These are phyloP conservation scores for Myopa tessellatipennis DNA, from an alignment of 2,888 invertebrate genomes.

Conservation along the genomic window DNA sequence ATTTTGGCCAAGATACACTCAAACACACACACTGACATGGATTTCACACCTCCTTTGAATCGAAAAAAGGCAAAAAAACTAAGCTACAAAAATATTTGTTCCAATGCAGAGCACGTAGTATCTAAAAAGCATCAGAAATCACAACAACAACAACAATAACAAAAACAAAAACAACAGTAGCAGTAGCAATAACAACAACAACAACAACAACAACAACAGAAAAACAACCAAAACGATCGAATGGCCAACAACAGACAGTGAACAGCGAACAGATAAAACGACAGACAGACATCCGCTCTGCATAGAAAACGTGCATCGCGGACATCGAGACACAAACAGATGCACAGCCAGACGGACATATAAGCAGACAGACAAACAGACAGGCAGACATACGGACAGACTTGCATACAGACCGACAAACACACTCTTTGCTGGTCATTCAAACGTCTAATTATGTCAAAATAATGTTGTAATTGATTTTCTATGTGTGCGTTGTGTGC, in stretches of 20 bases:
- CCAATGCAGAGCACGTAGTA: neutral
- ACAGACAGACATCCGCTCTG: neutral
- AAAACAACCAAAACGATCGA: neutral
- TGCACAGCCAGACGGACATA: neutral
- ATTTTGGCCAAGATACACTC: neutral
- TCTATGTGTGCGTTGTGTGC: neutral
- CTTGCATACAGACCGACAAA: neutral
- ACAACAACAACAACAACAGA: neutral
- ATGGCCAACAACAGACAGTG: neutral
- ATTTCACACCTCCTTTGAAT: neutral
- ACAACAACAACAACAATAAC: neutral
- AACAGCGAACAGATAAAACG: conserved; percentile 1
- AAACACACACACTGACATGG: neutral
- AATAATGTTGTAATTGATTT: conserved; percentile 33
- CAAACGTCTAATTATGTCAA: conserved; percentile 37
- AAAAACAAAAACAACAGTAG: neutral
- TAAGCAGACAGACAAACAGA: neutral
- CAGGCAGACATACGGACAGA: neutral
- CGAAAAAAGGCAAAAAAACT: neutral
- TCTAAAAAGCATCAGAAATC: neutral
- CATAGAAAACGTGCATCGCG: neutral
- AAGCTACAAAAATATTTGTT: neutral
- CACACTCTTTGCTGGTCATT: conserved; percentile 11
- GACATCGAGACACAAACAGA: neutral
- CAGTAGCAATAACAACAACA: neutral